Percentiles rank a stretch among this genome's conserved stretches.
These are phyloP conservation scores for Drosophila borealis DNA, from an alignment of 2,888 invertebrate genomes.

Conservation along the genomic window DNA sequence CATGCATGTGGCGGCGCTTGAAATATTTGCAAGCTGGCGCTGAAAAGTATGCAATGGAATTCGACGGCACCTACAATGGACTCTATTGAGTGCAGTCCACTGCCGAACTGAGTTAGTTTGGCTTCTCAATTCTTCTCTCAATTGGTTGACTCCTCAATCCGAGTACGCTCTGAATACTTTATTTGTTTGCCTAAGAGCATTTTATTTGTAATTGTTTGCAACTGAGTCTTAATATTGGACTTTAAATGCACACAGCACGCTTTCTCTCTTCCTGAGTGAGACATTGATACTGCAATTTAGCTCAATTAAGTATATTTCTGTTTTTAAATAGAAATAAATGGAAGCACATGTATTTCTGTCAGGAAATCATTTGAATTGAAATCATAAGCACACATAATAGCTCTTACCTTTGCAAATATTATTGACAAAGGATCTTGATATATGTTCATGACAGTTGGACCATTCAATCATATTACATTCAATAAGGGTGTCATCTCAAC, in stretches of 20 bases:
- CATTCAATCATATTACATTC: too few species aligned
- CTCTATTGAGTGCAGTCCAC: not conserved
- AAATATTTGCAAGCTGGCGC: slow-evolving; percentile 53
- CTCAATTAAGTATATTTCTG: not conserved
- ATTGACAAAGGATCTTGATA: too few species aligned
- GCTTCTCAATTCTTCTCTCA: not conserved
- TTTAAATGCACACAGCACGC: not conserved
- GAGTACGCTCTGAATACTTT: not conserved
- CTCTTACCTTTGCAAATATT: not conserved
- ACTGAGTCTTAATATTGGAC: not conserved
- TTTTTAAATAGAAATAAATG: too few species aligned
- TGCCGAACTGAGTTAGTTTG: slow-evolving; percentile 1
- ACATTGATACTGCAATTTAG: not conserved
- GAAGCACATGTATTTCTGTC: too few species aligned
- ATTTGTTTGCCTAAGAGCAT: slow-evolving; percentile 9
- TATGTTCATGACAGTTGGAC: too few species aligned
- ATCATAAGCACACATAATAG: too few species aligned
- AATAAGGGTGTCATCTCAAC: too few species aligned
- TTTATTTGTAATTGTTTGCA: not conserved
- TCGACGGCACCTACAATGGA: not conserved
- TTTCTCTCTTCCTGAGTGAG: slow-evolving; percentile 6
- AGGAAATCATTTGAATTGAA: too few species aligned
- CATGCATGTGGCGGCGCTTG: slow-evolving; percentile 39
- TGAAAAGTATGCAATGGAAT: slow-evolving; percentile 43
- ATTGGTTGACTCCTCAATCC: not conserved